Base-by-base conservation (phyloP, 2,888 invertebrate species). In the Corbicula japonica region DNA sequence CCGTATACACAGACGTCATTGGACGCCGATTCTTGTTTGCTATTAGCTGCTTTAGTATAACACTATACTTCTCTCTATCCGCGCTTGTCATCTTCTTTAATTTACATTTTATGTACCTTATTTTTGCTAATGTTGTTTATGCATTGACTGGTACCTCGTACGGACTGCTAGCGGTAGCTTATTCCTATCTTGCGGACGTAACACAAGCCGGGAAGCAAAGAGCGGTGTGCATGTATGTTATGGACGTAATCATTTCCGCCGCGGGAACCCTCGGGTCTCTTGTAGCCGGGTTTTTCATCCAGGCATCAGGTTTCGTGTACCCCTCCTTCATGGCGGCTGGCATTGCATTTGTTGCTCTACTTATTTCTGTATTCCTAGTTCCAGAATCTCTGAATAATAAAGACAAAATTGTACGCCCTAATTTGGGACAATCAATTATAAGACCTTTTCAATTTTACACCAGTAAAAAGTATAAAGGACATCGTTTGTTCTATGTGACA, bases 21-120 rank as follows among this genome's bases (percentile, higher is more conserved):
- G 79, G 79, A 38, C 69, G 79, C 5, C 30, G 58, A 26, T 74
- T 70, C 46, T 50, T 79, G 21, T 74, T 79, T 38, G 65, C 74
- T 21, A 44, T 74, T 15, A 41, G 63, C 23, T 46, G 46, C 5
- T 34, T 74, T 6, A 70, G 79, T 46, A 28, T 74, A 23, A 34
- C 73, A 26, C 30, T 70, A 8, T 56, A 65, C 15, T 28, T 48
- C 8, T 12, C 32, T 10, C 6, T 63, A 10, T 44, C 26, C n/a
- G 32, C 70, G 12, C 6, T 70, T 18, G 48, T 69, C 8, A 65
- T 74, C 0, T 68, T 74, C 44, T 79, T 65, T 52, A 50, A 79
- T 30, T 44, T 65, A 28, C 32, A 56, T 44, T 63, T 74, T 15
- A 32, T 52, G 8, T 79, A 58, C 41, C 23, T 69, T 2, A 38